Percentiles rank a stretch among this genome's conserved stretches.
Evolutionary conservation across 37 sponge, comb jelly and placozoan genomes (phyloP).

Genomic region (Diacarnus erythraeanus): DNA sequence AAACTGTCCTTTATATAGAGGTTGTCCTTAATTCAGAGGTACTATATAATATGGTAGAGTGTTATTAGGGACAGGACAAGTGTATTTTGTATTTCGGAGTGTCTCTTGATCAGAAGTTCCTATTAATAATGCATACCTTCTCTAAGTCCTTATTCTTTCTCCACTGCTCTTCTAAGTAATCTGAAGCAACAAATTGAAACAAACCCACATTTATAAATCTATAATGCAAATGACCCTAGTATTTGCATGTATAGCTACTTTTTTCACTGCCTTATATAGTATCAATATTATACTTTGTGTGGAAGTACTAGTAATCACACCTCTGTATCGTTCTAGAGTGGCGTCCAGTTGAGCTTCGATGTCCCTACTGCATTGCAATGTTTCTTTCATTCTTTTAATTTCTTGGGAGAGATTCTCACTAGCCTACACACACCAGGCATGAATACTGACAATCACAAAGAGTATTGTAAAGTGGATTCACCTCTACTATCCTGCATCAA

Average conservation of each 20-base stretch:
- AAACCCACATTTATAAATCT: background rate
- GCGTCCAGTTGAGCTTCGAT: constrained; percentile 2
- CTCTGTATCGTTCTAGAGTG: constrained; percentile 7
- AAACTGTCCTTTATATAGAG: too few relatives aligned
- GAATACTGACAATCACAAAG: background rate
- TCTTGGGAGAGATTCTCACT: constrained; percentile 10
- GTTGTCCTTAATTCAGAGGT: too few relatives aligned
- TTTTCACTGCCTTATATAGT: too few relatives aligned
- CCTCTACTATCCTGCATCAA: constrained; percentile 21
- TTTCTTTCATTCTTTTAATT: background rate
- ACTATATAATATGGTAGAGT: too few relatives aligned
- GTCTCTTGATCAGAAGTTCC: too few relatives aligned
- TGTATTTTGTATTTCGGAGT: too few relatives aligned
- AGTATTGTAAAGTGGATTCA: background rate
- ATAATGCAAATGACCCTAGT: background rate
- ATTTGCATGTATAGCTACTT: too few relatives aligned
- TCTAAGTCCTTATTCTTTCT: constrained; percentile 29
- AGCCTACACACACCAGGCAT: background rate
- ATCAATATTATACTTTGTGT: too few relatives aligned
- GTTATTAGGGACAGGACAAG: too few relatives aligned
- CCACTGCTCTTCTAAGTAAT: constrained; percentile 22
- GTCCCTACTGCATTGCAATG: background rate
- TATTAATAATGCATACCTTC: too few relatives aligned
- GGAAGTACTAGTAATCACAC: too few relatives aligned
- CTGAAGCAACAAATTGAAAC: constrained; percentile 10